Evolutionary conservation across 2,888 invertebrate genomes (phyloP).

Genomic region (Masnerella sp.): DNA sequence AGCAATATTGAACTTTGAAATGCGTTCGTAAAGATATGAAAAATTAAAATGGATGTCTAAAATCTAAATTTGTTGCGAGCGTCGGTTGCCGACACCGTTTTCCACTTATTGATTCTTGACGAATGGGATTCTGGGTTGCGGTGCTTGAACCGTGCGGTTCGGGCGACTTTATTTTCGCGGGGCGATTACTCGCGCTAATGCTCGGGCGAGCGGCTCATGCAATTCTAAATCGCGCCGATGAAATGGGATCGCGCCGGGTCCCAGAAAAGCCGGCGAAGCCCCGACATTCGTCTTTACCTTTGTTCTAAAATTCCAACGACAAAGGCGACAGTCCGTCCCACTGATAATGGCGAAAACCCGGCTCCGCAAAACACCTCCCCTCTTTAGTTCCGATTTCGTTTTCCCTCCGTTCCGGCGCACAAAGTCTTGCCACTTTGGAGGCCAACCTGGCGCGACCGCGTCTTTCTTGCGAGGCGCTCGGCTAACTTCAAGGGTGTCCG

Average conservation of each 20-base stretch:
- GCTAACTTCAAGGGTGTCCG: constrained; percentile 72
- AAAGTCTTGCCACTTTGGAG: constrained; percentile 60
- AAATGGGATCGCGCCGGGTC: constrained; percentile 68
- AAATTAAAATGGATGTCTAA: too few species aligned
- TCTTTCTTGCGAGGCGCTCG: constrained; percentile 66
- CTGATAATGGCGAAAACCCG: constrained; percentile 62
- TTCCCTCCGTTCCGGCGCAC: constrained; percentile 25
- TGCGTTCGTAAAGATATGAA: too few species aligned
- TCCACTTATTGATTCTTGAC: constrained; percentile 48
- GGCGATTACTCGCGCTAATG: constrained; percentile 43
- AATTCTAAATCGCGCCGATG: constrained; percentile 75
- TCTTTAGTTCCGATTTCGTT: constrained; percentile 55
- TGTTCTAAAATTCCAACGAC: constrained; percentile 73
- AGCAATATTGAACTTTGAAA: too few species aligned
- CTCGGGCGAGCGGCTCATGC: constrained; percentile 66
- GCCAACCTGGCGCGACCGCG: constrained; percentile 57
- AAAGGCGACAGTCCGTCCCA: constrained; percentile 67
- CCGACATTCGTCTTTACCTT: constrained; percentile 56
- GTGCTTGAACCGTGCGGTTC: constrained; percentile 21
- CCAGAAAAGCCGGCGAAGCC: constrained; percentile 21
- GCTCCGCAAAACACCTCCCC: constrained; percentile 63
- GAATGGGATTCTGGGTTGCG: constrained; percentile 30
- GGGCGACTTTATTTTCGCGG: constrained; percentile 41
- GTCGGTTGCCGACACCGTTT: constrained; percentile 35
- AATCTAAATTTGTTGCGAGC: constrained; percentile 28